Evolutionary conservation across 1,140 invertebrate genomes (phyloP), one percentile per base, ranked within the genome.

Genomic region (Ceratina calcarata): DNA sequence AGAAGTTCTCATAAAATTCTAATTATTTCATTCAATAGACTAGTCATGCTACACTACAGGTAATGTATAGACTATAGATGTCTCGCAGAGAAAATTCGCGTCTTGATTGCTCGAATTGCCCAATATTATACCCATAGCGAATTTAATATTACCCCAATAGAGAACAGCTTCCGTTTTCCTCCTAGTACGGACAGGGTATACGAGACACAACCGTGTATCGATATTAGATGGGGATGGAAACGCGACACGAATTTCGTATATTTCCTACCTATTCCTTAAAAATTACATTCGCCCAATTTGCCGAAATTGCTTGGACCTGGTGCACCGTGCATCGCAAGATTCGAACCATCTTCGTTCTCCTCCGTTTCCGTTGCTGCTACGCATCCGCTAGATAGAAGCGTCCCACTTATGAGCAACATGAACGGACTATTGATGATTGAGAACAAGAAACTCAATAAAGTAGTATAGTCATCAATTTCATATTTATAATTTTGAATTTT

Each of bases 251-350:
- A 86, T 82, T 71, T 51, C 66, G 45, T 82, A 82, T 77, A 78
- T 83, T 65, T 32, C 53, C 58, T 32, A 18, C 62, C 75, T 66
- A 86, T 87, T 84, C 69, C 86, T 83, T 81, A 86, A 80, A 84
- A 87, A 86, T 87, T 84, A 84, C 86, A 86, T 82, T 77, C 82
- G 60, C 81, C 81, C 77, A 86, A 84, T 87, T 86, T 86, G 22
- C 12, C 60, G 66, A 51, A 81, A 85, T 84, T 71, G 82, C 24
- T 1, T 60, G 49, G 18, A n/a, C 53, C 13, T 18, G 32, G 45
- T 45, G 81, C 51, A 24, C 27, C 78, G 22, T 55, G 51, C 24
- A 69, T 27, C 57, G 62, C 66, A 51, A 68, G 57, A 81, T 78
- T 73, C 68, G 51, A 10, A 22, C 13, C 57, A 24, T 55, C n/a